A percentile compares a stretch with the other conserved stretches of the same genome.
Conservation (phyloP, 2,888 invertebrate genomes). For the Eupithecia subumbrata region DNA sequence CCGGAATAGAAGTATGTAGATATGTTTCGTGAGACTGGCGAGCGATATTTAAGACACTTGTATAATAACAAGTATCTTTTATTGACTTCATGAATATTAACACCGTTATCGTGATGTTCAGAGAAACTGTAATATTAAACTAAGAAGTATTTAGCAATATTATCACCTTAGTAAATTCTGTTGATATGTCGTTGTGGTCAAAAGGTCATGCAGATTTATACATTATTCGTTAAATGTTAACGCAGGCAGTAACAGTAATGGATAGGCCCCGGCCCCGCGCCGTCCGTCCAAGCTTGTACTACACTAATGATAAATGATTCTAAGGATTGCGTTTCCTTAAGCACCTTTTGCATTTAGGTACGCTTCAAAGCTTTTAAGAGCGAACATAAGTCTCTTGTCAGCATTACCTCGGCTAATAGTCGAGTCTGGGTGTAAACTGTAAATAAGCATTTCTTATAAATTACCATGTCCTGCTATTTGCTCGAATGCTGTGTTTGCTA, state of each 20-base stretch:
- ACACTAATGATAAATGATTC: slow-evolving; percentile 62
- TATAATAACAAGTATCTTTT: neutral
- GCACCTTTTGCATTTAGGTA: slow-evolving; percentile 56
- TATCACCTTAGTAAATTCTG: slow-evolving; percentile 13
- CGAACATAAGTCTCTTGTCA: slow-evolving; percentile 54
- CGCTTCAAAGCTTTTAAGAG: slow-evolving; percentile 50
- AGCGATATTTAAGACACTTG: slow-evolving; percentile 8
- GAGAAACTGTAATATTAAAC: neutral
- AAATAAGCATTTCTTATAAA: slow-evolving; percentile 28
- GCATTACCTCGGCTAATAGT: slow-evolving; percentile 52
- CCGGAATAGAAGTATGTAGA: slow-evolving; percentile 21
- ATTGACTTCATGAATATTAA: slow-evolving; percentile 2
- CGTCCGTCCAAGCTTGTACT: slow-evolving; percentile 51
- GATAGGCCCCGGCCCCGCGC: slow-evolving; percentile 43
- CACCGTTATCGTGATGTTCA: neutral
- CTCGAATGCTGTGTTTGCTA: neutral
- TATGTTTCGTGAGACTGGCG: neutral
- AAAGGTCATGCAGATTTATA: slow-evolving; percentile 32
- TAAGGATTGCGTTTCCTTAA: slow-evolving; percentile 58
- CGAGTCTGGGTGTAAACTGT: slow-evolving; percentile 41
- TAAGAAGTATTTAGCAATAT: slow-evolving; percentile 3
- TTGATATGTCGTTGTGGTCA: slow-evolving; percentile 30
- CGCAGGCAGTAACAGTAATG: slow-evolving; percentile 45
- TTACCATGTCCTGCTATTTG: slow-evolving; percentile 20
- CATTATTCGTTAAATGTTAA: slow-evolving; percentile 40